phyloP scores from a whole-genome alignment of 2,113 vertebrate species.

The Tursiops truncatus region DNA sequence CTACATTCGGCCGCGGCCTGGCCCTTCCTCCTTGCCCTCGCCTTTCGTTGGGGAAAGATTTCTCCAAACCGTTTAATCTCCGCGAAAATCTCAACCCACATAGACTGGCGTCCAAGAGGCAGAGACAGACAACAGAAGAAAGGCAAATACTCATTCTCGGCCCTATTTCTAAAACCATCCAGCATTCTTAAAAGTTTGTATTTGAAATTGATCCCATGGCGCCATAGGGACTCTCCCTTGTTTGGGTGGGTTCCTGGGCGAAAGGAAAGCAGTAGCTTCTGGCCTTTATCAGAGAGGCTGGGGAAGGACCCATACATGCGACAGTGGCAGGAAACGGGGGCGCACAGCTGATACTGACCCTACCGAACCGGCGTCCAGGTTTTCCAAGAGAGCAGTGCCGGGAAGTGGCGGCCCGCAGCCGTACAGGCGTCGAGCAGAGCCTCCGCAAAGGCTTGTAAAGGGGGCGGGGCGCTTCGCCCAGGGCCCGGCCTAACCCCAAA shows the following conservation, averaged over 20 bases:
- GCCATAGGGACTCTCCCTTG: neutral
- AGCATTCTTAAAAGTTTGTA: conserved; percentile 24
- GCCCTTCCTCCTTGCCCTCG: neutral
- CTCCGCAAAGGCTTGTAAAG: no score
- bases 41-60: neutral
- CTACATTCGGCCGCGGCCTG: neutral
- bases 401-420: neutral
- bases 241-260: neutral
- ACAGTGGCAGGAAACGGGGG: neutral
- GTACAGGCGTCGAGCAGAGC: neutral
- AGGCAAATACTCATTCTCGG: neutral
- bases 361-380: neutral
- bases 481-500: neutral
- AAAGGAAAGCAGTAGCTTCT: neutral
- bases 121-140: neutral
- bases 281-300: neutral
- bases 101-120: neutral
- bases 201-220: neutral
- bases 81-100: neutral
- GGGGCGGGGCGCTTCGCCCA: neutral
- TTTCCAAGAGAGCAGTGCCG: neutral
- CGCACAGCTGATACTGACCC: neutral
- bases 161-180: conserved; percentile 8
- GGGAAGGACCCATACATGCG: neutral
- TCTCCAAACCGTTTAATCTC: neutral